Evolutionary conservation across 2,113 vertebrate genomes (phyloP).

Genomic region (Halcyon senegalensis): DNA sequence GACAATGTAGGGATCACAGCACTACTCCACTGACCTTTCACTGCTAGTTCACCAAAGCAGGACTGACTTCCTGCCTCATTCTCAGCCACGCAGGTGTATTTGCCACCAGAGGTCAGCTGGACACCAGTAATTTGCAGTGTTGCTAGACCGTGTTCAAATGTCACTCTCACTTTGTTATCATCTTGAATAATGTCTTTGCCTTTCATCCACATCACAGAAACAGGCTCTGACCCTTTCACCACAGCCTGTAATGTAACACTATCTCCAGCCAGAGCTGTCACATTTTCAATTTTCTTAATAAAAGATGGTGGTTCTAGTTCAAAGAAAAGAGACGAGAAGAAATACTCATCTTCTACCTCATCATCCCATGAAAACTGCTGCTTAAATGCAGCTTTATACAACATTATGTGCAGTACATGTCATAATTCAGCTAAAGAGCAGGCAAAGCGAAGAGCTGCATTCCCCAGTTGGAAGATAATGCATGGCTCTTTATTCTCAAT

Average conservation of each 20-base stretch:
- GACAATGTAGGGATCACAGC: not conserved
- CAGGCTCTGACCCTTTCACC: slow-evolving; percentile 91
- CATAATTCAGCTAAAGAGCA: not conserved
- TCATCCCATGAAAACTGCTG: not conserved
- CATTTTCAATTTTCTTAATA: slow-evolving; percentile 91
- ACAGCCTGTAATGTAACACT: slow-evolving; percentile 86
- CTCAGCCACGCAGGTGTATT: slow-evolving; percentile 92
- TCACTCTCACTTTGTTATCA: slow-evolving; percentile 89
- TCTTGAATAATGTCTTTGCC: slow-evolving; percentile 91
- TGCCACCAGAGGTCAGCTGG: slow-evolving; percentile 84
- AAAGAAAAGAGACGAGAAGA: slow-evolving; percentile 55
- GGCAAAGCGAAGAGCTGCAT: not conserved
- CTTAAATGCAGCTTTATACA: not conserved
- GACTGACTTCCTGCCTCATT: slow-evolving; percentile 96
- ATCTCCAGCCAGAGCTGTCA: slow-evolving; percentile 87
- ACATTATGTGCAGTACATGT: not conserved
- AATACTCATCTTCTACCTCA: not conserved
- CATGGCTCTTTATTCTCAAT: not conserved
- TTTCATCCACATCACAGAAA: slow-evolving; percentile 92
- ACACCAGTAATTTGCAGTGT: slow-evolving; percentile 84
- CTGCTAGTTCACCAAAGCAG: slow-evolving; percentile 89
- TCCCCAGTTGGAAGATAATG: not conserved
- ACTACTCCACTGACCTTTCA: slow-evolving; percentile 89
- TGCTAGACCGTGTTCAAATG: slow-evolving; percentile 87
- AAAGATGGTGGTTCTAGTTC: slow-evolving; percentile 91